These are phyloP conservation scores for Stichodactyla helianthus DNA, from an alignment of 64 coral and sea anemone genomes.

Conservation along the genomic window DNA sequence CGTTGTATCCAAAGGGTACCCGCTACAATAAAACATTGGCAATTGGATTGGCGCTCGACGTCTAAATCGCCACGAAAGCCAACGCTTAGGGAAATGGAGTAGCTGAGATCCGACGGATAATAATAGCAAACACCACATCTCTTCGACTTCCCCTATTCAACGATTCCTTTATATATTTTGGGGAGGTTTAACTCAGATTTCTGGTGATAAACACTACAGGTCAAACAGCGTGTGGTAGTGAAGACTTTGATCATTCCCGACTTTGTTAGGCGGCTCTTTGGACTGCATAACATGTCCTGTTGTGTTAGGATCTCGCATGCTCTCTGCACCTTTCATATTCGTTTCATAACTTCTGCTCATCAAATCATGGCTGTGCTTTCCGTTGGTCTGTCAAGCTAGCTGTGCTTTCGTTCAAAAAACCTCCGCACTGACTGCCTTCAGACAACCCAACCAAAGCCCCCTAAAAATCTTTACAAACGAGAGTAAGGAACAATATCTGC, in stretches of 20 bases:
- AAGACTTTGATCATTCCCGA: constrained; percentile 4
- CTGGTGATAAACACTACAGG: constrained; percentile 14
- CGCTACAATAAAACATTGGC: constrained; percentile 8
- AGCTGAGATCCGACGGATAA: constrained; percentile 1
- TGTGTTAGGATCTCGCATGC: background rate
- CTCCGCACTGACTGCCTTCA: background rate
- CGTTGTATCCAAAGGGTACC: constrained; percentile 1
- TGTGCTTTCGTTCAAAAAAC: background rate
- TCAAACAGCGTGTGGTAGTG: constrained; percentile 6
- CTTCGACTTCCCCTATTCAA: background rate
- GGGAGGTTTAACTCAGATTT: constrained; percentile 10
- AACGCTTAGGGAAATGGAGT: background rate
- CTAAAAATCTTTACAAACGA: background rate
- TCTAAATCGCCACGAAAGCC: background rate
- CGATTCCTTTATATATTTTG: constrained; percentile 9
- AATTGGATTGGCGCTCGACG: background rate
- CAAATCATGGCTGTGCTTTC: background rate
- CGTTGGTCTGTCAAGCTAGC: background rate
- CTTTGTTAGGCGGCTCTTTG: constrained; percentile 8
- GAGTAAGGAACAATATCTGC: background rate
- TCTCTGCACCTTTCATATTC: constrained; percentile 6
- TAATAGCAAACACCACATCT: background rate
- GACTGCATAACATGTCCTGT: constrained; percentile 11
- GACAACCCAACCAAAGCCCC: background rate
- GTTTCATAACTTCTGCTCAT: constrained; percentile 5